phyloP scores from a whole-genome alignment of 2,113 vertebrate genomes.

The Halichoeres trimaculatus region DNA sequence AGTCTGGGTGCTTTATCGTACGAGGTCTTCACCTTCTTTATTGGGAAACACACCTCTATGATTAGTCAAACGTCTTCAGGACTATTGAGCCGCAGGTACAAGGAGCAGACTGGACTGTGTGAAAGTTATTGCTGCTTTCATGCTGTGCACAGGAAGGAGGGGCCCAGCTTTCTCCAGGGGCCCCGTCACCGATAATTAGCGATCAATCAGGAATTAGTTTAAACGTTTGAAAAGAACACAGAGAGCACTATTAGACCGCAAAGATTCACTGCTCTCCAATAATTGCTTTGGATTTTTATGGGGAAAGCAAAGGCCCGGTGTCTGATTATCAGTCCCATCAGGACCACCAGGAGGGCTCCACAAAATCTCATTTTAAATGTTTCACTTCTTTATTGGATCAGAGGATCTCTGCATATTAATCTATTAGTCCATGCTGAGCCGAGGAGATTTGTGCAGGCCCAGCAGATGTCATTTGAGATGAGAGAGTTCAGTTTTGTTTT shows the following conservation, averaged over 20 bases:
- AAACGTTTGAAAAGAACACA: conserved; percentile 80
- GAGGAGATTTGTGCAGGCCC: too few relatives aligned
- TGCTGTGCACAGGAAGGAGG: conserved; percentile 55
- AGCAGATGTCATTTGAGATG: too few relatives aligned
- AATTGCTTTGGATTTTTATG: conserved; percentile 72
- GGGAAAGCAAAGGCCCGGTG: conserved; percentile 28
- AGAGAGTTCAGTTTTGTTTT: too few relatives aligned
- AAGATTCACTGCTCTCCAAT: conserved; percentile 79
- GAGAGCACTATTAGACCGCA: conserved; percentile 80
- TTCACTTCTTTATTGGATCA: too few relatives aligned
- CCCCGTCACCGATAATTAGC: conserved; percentile 79
- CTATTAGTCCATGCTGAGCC: too few relatives aligned
- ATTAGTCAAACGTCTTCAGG: conserved; percentile 70
- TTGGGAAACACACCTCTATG: conserved; percentile 64
- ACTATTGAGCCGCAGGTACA: conserved; percentile 68
- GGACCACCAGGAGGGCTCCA: too few relatives aligned
- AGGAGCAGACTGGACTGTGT: conserved; percentile 60
- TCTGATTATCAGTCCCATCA: conserved; percentile 32
- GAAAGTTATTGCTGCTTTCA: conserved; percentile 75
- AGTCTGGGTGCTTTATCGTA: conserved; percentile 62
- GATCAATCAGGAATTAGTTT: conserved; percentile 83
- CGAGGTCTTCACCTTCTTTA: conserved; percentile 52
- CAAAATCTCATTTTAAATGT: too few relatives aligned
- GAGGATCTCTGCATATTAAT: too few relatives aligned
- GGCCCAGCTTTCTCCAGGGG: conserved; percentile 59